Percentiles rank a stretch among this genome's conserved stretches.
These are phyloP conservation scores for Chymomyza procnemis DNA, from an alignment of 2,888 invertebrate genomes.

Conservation along the genomic window DNA sequence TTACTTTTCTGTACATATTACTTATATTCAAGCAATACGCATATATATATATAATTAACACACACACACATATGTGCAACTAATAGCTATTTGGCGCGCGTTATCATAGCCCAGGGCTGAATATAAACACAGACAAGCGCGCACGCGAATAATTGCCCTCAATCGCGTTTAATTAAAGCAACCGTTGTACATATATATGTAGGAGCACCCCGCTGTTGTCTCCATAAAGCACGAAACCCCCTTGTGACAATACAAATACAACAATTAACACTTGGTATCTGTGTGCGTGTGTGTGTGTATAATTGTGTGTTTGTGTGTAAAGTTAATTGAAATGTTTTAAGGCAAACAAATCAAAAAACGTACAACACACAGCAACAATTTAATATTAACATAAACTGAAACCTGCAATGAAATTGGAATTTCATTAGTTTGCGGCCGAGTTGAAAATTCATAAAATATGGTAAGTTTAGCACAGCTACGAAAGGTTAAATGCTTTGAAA, in stretches of 20 bases:
- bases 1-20: background rate
- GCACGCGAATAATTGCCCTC: slow-evolving; percentile 66
- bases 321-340: slow-evolving; percentile 64
- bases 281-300: background rate
- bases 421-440: slow-evolving; percentile 28
- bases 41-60: background rate
- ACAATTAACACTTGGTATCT: slow-evolving; percentile 12
- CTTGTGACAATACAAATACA: background rate
- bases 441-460: background rate
- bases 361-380: background rate
- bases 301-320: slow-evolving; percentile 5
- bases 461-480: background rate
- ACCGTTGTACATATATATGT: background rate
- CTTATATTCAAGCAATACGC: background rate
- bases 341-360: slow-evolving; percentile 48
- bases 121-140: background rate
- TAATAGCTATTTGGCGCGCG: slow-evolving; percentile 15
- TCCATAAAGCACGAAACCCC: slow-evolving; percentile 38
- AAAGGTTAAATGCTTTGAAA: background rate
- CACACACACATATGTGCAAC: too few species aligned
- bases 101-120: slow-evolving; percentile 44
- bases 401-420: slow-evolving; percentile 34
- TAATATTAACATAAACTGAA: slow-evolving; percentile 19
- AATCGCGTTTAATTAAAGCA: slow-evolving; percentile 69
- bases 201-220: slow-evolving; percentile 37